A percentile compares a stretch with the other conserved stretches of the same genome.
phyloP scores from a whole-genome alignment of 2,113 vertebrate genomes.

The Callopanchax toddi region DNA sequence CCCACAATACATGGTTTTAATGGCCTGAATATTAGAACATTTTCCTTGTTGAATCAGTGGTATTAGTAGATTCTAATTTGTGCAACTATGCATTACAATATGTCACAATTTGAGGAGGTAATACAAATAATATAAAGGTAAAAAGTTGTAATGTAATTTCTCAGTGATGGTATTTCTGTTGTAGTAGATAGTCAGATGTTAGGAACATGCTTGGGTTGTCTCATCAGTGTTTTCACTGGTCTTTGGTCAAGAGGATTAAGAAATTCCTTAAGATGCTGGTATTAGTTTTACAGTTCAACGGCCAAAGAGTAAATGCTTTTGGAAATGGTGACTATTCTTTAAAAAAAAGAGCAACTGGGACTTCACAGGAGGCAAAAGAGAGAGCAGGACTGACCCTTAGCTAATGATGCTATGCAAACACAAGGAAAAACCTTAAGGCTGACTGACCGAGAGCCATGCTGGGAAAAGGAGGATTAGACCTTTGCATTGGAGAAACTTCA shows the following conservation, averaged over 20 bases:
- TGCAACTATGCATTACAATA: too few species aligned
- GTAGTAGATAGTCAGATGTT: constrained; percentile 22
- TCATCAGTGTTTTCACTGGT: constrained; percentile 57
- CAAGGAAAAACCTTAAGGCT: constrained; percentile 61
- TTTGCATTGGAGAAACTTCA: constrained; percentile 63
- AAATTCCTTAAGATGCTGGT: constrained; percentile 67
- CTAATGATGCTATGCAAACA: constrained; percentile 74
- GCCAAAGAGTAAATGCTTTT: constrained; percentile 65
- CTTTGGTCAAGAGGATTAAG: constrained; percentile 75
- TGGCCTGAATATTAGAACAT: too few species aligned
- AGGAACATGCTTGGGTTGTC: constrained; percentile 48
- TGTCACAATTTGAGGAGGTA: too few species aligned
- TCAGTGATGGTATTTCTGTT: constrained; percentile 16
- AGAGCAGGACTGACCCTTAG: constrained; percentile 62
- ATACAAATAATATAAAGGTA: too few species aligned
- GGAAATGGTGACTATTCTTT: constrained; percentile 63
- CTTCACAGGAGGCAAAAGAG: constrained; percentile 60
- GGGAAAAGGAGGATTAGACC: constrained; percentile 76
- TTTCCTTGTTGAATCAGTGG: too few species aligned
- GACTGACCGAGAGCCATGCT: constrained; percentile 51
- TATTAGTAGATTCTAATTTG: too few species aligned
- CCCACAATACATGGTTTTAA: too few species aligned
- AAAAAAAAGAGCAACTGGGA: constrained; percentile 68
- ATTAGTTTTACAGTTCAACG: constrained; percentile 72
- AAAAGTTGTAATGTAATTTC: constrained; percentile 9